Percentiles rank a stretch among this genome's conserved stretches.
These are phyloP conservation scores for Gymnocypris eckloni DNA, from an alignment of 2,797 vertebrate species.

Conservation along the genomic window DNA sequence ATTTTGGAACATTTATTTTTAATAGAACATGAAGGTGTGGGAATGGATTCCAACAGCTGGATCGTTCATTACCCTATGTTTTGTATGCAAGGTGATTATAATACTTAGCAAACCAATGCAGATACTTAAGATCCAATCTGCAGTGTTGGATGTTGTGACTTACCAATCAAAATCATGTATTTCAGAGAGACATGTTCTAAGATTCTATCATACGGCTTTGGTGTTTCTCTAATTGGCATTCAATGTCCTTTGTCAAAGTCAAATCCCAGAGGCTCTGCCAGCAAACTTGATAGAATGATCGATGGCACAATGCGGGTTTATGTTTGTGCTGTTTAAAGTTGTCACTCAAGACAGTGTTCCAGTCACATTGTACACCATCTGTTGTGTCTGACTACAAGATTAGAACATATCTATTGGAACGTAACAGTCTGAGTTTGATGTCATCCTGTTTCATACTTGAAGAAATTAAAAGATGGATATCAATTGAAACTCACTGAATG, in stretches of 20 bases:
- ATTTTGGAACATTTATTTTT: not conserved
- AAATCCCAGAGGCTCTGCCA: conserved; percentile 5
- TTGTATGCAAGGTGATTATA: not conserved
- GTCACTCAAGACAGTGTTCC: not conserved
- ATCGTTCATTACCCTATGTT: not conserved
- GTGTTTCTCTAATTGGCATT: not conserved
- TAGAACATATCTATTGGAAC: conserved; percentile 6
- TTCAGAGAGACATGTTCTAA: not conserved
- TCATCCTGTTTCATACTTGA: not conserved
- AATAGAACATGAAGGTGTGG: not conserved
- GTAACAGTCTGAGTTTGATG: not conserved
- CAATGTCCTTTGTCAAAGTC: conserved; percentile 6
- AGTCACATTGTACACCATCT: conserved; percentile 25
- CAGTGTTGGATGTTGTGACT: not conserved
- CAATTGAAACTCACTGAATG: not conserved
- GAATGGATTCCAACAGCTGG: not conserved
- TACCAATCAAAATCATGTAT: not conserved
- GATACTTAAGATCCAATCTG: not conserved
- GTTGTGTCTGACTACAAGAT: conserved; percentile 21
- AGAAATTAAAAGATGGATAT: not conserved
- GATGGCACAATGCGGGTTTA: conserved; percentile 6
- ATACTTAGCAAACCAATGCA: not conserved
- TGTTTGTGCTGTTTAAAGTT: conserved; percentile 13
- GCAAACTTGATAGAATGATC: conserved; percentile 13
- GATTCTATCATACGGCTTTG: not conserved